Evolutionary conservation across 2,888 invertebrate genomes (phyloP).

Genomic region (Miltochrista miniata): DNA sequence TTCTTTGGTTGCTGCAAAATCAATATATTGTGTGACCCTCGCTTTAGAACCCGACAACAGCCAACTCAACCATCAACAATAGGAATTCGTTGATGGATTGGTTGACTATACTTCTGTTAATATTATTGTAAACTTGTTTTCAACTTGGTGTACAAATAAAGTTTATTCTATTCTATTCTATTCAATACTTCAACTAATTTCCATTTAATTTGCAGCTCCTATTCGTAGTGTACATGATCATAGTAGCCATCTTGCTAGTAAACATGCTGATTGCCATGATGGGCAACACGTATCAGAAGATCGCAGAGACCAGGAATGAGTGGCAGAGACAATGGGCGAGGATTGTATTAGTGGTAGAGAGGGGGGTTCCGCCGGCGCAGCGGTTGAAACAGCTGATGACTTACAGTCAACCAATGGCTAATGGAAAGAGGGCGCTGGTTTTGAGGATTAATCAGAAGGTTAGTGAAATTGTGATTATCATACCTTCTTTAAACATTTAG

Average conservation of each 20-base stretch:
- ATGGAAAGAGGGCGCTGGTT: constrained; percentile 92
- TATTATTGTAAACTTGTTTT: too few relatives aligned
- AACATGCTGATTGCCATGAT: constrained; percentile 99
- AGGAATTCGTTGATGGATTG: too few relatives aligned
- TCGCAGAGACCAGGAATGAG: constrained; percentile 98
- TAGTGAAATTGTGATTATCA: constrained; percentile 34
- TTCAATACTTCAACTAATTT: too few relatives aligned
- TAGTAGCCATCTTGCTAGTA: constrained; percentile 96
- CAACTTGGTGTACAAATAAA: too few relatives aligned
- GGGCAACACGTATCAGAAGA: constrained; percentile 99
- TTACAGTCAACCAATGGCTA: constrained; percentile 98
- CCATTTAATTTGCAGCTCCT: constrained; percentile 84
- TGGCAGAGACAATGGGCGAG: constrained; percentile 99
- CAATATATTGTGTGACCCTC: too few relatives aligned
- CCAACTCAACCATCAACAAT: too few relatives aligned
- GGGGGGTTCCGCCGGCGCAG: constrained; percentile 96
- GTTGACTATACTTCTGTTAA: too few relatives aligned
- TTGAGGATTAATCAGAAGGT: constrained; percentile 95
- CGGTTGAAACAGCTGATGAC: constrained; percentile 92
- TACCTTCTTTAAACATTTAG: too few relatives aligned
- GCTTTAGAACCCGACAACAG: too few relatives aligned
- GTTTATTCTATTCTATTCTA: too few relatives aligned
- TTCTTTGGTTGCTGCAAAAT: too few relatives aligned
- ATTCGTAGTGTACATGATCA: constrained; percentile 98
- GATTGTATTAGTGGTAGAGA: constrained; percentile 97